Evolutionary conservation across 1,140 invertebrate genomes (phyloP).

Genomic region (Pseudomyrmex dendroicus): DNA sequence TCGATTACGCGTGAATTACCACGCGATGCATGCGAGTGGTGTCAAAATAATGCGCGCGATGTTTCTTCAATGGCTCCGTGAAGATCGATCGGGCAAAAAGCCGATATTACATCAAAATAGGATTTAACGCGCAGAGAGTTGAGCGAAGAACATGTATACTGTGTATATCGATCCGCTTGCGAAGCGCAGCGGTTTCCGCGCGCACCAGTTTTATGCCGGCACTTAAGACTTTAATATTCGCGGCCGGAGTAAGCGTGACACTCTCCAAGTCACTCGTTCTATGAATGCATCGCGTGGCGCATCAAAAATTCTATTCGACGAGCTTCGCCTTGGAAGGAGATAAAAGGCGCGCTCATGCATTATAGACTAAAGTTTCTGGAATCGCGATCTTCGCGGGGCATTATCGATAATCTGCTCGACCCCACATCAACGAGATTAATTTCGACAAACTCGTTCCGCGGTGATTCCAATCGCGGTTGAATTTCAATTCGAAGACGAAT

Average conservation of each 20-base stretch:
- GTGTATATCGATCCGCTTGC: conserved; percentile 28
- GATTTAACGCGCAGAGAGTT: background rate
- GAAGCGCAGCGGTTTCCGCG: background rate
- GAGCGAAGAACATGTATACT: background rate
- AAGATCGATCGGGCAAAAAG: background rate
- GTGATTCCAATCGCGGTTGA: background rate
- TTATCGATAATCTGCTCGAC: conserved; percentile 15
- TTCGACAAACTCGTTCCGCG: background rate
- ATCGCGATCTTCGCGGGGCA: background rate
- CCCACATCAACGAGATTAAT: conserved; percentile 11
- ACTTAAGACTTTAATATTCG: conserved; percentile 54
- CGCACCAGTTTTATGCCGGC: conserved; percentile 1
- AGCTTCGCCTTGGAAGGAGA: background rate
- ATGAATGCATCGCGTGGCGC: conserved; percentile 35
- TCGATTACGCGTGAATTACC: background rate
- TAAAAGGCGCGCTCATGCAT: conserved; percentile 15
- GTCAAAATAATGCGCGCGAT: background rate
- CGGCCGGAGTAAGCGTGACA: conserved; percentile 19
- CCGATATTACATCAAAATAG: conserved; percentile 44
- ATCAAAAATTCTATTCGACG: conserved; percentile 51
- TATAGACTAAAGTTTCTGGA: conserved; percentile 10
- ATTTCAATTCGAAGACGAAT: conserved; percentile 2
- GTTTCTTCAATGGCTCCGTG: background rate
- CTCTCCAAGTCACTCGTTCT: background rate
- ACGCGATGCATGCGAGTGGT: background rate